These are phyloP conservation scores for Amia ocellicauda DNA, from an alignment of 2,113 vertebrate genomes.

Conservation along the genomic window DNA sequence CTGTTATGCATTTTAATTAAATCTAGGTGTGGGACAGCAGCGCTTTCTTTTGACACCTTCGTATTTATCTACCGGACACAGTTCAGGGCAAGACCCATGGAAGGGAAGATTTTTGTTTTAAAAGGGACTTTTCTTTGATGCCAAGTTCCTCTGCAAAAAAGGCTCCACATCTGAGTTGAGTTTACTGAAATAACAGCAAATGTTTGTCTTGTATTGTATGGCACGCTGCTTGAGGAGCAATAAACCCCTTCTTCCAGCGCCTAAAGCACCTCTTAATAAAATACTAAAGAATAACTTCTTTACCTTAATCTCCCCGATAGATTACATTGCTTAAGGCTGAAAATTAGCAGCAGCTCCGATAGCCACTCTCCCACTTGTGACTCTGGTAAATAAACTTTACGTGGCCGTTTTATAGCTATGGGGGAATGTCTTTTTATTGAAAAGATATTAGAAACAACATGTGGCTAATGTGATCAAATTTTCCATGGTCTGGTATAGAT, in stretches of 20 bases:
- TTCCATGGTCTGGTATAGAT: slow-evolving; percentile 54
- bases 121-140: slow-evolving; percentile 61
- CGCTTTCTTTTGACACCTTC: slow-evolving; percentile 54
- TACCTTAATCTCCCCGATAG: slow-evolving; percentile 72
- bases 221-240: slow-evolving; percentile 70
- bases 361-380: slow-evolving; percentile 26
- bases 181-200: slow-evolving; percentile 79
- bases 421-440: slow-evolving; percentile 50
- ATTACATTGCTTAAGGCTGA: slow-evolving; percentile 67
- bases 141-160: slow-evolving; percentile 54
- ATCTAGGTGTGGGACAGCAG: slow-evolving; percentile 40
- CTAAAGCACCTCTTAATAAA: slow-evolving; percentile 75
- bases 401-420: slow-evolving; percentile 27
- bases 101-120: slow-evolving; percentile 53
- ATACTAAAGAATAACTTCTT: slow-evolving; percentile 75
- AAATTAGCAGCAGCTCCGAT: slow-evolving; percentile 67
- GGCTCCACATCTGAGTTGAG: slow-evolving; percentile 68
- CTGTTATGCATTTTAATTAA: slow-evolving; percentile 43
- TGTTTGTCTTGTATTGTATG: slow-evolving; percentile 82
- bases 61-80: slow-evolving; percentile 52
- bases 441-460: slow-evolving; percentile 58
- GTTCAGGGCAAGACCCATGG: slow-evolving; percentile 45
- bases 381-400: slow-evolving; percentile 44
- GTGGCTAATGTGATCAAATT: slow-evolving; percentile 57
- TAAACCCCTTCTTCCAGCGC: slow-evolving; percentile 72